Base-by-base conservation (phyloP, 1,140 invertebrate genomes). In the Drosophila tani region DNA sequence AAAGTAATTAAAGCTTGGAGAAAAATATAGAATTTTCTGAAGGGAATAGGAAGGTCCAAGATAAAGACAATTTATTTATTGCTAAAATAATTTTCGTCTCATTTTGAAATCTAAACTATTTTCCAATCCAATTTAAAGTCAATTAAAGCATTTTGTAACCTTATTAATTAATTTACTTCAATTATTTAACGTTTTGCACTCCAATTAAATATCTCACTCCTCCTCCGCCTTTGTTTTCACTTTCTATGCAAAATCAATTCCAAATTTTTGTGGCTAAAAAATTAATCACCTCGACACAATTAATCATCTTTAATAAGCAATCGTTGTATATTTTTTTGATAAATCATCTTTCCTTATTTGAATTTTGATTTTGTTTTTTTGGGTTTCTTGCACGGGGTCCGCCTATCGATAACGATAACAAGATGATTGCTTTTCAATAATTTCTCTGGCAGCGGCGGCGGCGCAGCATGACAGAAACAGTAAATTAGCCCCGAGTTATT, bases 401-500 rank as follows among this genome's bases (percentile, higher is more conserved):
- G 27, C 58, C 53, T 47, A 43, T 38, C 53, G 60, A 76, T 80
- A 86, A 64, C 80, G 86, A 88, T 86, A 83, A 79, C 64, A 53
- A 87, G 70, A 82, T 86, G 70, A 86, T 82, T 83, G 67, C 51
- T 55, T 87, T 77, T 82, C 83, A 73, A 86, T 86, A 86, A 73
- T 86, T 88, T 77, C 76, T 47, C 62, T 55, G 51, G 9, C 17
- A 3, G 29, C 32, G 32, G 32, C 32, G 32, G 32, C 32, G 53
- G 17, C 76, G 45, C 70, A 79, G 66, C 82, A 81, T 85, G 76
- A 81, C 74, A 73, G 57, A 73, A 47, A 73, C 67, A 12, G 43
- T 69, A 69, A 86, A 82, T 87, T 87, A 73, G 71, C 53, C 50
- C 21, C 58, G 17, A 62, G 75, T 58, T 60, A 58, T 66, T 58